Evolutionary conservation across 2,888 invertebrate genomes (phyloP).

Genomic region (Beris morrisii): DNA sequence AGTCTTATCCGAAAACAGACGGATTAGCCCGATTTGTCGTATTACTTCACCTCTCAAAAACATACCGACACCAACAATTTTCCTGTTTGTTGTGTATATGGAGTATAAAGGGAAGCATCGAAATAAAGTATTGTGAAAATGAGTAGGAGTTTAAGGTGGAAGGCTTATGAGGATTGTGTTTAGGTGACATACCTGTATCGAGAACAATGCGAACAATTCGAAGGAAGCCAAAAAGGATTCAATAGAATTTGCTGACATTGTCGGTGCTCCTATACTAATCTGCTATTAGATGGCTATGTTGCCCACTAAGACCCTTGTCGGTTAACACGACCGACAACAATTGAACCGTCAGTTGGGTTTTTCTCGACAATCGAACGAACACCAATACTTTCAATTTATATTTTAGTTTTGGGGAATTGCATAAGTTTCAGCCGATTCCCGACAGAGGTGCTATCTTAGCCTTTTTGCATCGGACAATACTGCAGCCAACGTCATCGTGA

Average conservation of each 20-base stretch:
- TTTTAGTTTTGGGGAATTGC: too few species aligned
- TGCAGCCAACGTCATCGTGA: too few species aligned
- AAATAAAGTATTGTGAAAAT: conserved; percentile 25
- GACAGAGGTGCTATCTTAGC: too few species aligned
- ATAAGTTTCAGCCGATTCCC: too few species aligned
- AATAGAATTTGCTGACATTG: conserved; percentile 25
- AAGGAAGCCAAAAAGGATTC: conserved; percentile 24
- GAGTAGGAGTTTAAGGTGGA: conserved; percentile 31
- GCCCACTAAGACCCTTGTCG: conserved; percentile 30
- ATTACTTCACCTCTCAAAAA: conserved; percentile 33
- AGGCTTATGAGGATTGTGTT: conserved; percentile 29
- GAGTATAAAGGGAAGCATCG: conserved; percentile 2
- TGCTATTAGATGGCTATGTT: conserved; percentile 31
- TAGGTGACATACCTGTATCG: conserved; percentile 30
- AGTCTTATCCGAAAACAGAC: conserved; percentile 31
- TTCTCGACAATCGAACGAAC: too few species aligned
- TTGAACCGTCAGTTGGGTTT: too few species aligned
- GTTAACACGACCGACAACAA: conserved; percentile 6
- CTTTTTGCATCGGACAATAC: too few species aligned
- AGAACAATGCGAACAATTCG: conserved; percentile 25
- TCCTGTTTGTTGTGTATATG: conserved; percentile 3
- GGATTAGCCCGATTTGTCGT: conserved; percentile 33
- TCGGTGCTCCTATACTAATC: conserved; percentile 9
- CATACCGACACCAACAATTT: conserved; percentile 29
- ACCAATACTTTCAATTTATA: too few species aligned